These are phyloP conservation scores for Bombus pyrosoma DNA, from an alignment of 1,140 invertebrate genomes.

Conservation along the genomic window DNA sequence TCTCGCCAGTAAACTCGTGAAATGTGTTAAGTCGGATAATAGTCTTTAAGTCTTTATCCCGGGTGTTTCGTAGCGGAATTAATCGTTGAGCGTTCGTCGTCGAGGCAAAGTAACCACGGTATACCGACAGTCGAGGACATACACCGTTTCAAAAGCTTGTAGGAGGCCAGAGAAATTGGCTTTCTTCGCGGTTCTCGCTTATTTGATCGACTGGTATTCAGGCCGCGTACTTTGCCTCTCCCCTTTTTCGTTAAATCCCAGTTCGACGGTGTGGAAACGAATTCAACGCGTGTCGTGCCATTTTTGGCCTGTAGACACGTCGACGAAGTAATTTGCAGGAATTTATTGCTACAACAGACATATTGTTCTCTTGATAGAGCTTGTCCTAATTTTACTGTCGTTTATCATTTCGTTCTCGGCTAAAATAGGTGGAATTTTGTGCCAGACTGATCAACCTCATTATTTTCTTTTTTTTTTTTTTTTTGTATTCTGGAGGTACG, in stretches of 20 bases:
- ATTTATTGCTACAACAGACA: constrained; percentile 21
- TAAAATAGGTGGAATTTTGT: not conserved
- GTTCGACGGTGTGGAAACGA: not conserved
- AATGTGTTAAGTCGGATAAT: not conserved
- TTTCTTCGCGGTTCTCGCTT: not conserved
- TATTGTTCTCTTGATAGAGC: not conserved
- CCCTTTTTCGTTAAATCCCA: not conserved
- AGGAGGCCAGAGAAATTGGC: not conserved
- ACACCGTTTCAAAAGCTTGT: not conserved
- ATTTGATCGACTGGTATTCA: not conserved
- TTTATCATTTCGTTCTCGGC: not conserved
- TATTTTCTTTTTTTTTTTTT: not conserved
- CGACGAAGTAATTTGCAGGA: constrained; percentile 24
- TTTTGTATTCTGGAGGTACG: not conserved
- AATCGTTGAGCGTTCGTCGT: not conserved
- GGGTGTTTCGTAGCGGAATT: constrained; percentile 1
- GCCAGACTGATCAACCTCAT: not conserved
- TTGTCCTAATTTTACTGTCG: not conserved
- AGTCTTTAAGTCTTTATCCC: too few relatives aligned
- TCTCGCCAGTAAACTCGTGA: not conserved
- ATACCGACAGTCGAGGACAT: too few relatives aligned
- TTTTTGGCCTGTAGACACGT: not conserved
- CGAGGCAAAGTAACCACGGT: too few relatives aligned
- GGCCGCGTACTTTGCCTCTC: not conserved
- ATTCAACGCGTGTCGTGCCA: not conserved